These are phyloP conservation scores for Prunella himalayana DNA, from an alignment of 2,113 vertebrate species.

Conservation along the genomic window DNA sequence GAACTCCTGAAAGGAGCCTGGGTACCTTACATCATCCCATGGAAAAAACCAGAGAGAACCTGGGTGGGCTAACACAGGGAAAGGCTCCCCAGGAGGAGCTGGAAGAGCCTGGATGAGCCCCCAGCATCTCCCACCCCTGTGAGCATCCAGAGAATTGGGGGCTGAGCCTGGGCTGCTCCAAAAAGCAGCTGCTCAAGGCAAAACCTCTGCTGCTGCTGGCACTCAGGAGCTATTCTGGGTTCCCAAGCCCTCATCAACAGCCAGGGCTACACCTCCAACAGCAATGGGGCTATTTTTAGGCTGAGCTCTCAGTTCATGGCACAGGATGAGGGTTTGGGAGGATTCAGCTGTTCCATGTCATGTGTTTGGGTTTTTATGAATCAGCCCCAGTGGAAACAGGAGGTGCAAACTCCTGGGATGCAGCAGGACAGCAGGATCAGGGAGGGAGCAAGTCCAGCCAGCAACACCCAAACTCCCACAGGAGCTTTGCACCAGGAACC, in stretches of 20 bases:
- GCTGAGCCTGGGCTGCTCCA: not conserved
- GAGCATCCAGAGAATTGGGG: not conserved
- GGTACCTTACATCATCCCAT: not conserved
- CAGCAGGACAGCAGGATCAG: accelerated
- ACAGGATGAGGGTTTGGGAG: not conserved
- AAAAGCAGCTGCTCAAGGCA: not conserved
- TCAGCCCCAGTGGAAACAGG: not conserved
- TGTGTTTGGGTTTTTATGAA: not conserved
- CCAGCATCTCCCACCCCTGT: accelerated
- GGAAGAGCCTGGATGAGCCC: not conserved
- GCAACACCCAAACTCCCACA: not conserved
- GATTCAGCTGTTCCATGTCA: not conserved
- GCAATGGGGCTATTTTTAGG: not conserved
- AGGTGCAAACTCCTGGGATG: not conserved
- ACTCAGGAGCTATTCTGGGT: not conserved
- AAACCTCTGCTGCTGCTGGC: not conserved
- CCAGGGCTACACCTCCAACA: not conserved
- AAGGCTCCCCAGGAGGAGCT: not conserved
- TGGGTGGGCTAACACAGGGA: not conserved
- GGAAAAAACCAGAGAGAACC: not conserved
- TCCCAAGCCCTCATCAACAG: not conserved
- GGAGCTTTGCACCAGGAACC: not conserved
- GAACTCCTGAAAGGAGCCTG: not conserved
- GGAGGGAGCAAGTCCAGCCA: not conserved
- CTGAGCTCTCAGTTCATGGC: not conserved